These are phyloP conservation scores for Thaumatotibia leucotreta DNA, from an alignment of 1,140 invertebrate species.

Conservation along the genomic window DNA sequence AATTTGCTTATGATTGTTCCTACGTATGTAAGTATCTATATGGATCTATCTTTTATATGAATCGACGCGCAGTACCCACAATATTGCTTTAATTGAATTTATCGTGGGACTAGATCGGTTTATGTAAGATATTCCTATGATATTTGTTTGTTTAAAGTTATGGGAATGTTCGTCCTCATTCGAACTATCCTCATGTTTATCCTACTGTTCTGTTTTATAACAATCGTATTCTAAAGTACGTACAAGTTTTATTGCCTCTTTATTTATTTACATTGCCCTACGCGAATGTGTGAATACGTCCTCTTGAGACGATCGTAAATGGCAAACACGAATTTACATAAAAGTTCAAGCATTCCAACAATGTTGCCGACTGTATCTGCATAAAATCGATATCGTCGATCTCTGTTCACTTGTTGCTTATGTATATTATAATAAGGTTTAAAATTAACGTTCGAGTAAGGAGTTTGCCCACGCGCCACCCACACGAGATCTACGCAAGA, in stretches of 20 bases:
- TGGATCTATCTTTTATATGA: too few relatives aligned
- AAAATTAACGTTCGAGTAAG: not conserved
- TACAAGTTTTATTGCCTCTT: not conserved
- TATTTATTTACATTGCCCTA: conserved; percentile 9
- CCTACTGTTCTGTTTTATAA: not conserved
- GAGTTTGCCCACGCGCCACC: not conserved
- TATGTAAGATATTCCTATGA: too few relatives aligned
- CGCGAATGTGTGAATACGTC: not conserved
- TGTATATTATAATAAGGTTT: not conserved
- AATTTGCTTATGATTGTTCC: too few relatives aligned
- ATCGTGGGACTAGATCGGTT: too few relatives aligned
- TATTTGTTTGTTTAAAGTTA: too few relatives aligned
- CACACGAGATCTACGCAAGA: not conserved
- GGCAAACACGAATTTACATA: conserved; percentile 6
- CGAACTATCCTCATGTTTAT: too few relatives aligned
- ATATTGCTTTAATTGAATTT: too few relatives aligned
- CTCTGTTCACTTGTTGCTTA: not conserved
- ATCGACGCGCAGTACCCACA: too few relatives aligned
- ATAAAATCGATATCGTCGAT: conserved; percentile 3
- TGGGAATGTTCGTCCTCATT: not conserved
- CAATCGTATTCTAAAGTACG: not conserved
- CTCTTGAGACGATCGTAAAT: conserved; percentile 4
- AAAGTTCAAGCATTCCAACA: conserved; percentile 6
- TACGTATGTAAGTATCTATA: too few relatives aligned
- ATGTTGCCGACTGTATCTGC: not conserved